Percentiles rank a stretch among this genome's conserved stretches.
These are phyloP conservation scores for Polydrusus pterygomalis DNA, from an alignment of 2,888 invertebrate species.

Conservation along the genomic window DNA sequence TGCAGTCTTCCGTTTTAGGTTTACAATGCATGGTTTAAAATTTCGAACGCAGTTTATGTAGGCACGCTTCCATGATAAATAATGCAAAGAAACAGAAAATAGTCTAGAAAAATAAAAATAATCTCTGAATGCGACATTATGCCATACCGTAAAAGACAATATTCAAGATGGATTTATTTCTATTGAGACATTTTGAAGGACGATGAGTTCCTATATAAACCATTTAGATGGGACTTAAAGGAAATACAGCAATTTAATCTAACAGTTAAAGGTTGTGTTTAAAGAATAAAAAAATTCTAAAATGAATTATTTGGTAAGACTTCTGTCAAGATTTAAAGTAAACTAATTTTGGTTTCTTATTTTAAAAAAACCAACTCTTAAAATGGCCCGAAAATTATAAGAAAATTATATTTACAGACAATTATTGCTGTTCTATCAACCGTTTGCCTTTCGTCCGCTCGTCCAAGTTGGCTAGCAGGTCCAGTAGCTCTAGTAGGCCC, in stretches of 20 bases:
- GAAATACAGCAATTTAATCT: constrained; percentile 22
- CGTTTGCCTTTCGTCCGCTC: neutral
- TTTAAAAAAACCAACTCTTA: too few species aligned
- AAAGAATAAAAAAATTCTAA: constrained; percentile 13
- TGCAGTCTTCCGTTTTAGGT: too few species aligned
- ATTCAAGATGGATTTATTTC: constrained; percentile 42
- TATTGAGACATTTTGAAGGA: constrained; percentile 36
- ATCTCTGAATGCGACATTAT: constrained; percentile 24
- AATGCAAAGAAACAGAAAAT: constrained; percentile 24
- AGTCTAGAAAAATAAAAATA: constrained; percentile 35
- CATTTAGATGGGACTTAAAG: neutral
- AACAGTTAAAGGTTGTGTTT: neutral
- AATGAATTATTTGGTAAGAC: constrained; percentile 45
- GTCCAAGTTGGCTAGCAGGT: constrained; percentile 30
- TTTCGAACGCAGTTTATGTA: too few species aligned
- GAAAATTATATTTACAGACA: neutral
- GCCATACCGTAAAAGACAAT: constrained; percentile 21
- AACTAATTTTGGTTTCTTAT: too few species aligned
- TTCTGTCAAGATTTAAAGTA: too few species aligned
- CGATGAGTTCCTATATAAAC: constrained; percentile 40
- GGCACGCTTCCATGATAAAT: neutral
- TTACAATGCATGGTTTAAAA: too few species aligned
- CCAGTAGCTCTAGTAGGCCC: constrained; percentile 57
- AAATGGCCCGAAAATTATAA: too few species aligned
- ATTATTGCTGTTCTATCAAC: neutral